Evolutionary conservation across 2,113 vertebrate species (phyloP).

Genomic region (Entosphenus tridentatus): DNA sequence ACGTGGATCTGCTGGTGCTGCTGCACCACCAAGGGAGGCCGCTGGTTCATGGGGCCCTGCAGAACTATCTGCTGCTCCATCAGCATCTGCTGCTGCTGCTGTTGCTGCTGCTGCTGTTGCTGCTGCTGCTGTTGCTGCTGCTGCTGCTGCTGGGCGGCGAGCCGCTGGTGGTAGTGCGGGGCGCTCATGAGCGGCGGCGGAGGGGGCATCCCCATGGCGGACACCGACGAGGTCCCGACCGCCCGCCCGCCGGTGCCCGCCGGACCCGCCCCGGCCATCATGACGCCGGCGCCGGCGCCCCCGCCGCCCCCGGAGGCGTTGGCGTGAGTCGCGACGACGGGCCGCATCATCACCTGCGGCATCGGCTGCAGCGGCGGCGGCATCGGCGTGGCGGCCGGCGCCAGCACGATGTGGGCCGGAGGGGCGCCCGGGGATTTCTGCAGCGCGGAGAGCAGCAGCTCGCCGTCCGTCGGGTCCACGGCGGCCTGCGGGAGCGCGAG

Average conservation of each 20-base stretch:
- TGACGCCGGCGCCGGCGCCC: too few species aligned
- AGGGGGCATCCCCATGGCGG: neutral
- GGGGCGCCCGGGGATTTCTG: too few species aligned
- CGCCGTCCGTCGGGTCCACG: too few species aligned
- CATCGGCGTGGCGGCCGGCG: neutral
- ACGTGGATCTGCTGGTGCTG: too few species aligned
- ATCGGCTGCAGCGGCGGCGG: neutral
- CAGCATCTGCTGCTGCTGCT: slow-evolving; percentile 1
- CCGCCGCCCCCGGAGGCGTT: too few species aligned
- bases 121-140: neutral
- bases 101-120: neutral
- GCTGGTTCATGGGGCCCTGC: too few species aligned
- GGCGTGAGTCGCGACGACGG: neutral
- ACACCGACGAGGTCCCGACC: neutral
- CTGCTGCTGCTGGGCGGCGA: slow-evolving; percentile 1
- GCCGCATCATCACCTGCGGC: neutral
- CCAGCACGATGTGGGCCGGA: too few species aligned
- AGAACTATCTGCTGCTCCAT: slow-evolving; percentile 3
- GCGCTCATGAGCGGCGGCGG: slow-evolving; percentile 2
- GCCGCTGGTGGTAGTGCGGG: slow-evolving; percentile 3
- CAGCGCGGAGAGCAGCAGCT: too few species aligned
- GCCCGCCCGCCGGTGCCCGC: neutral
- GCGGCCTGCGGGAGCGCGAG: too few species aligned
- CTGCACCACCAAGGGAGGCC: too few species aligned
- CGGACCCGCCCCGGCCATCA: too few species aligned